phyloP scores from a whole-genome alignment of 2,797 vertebrate species.

The Oreortyx pictus region DNA sequence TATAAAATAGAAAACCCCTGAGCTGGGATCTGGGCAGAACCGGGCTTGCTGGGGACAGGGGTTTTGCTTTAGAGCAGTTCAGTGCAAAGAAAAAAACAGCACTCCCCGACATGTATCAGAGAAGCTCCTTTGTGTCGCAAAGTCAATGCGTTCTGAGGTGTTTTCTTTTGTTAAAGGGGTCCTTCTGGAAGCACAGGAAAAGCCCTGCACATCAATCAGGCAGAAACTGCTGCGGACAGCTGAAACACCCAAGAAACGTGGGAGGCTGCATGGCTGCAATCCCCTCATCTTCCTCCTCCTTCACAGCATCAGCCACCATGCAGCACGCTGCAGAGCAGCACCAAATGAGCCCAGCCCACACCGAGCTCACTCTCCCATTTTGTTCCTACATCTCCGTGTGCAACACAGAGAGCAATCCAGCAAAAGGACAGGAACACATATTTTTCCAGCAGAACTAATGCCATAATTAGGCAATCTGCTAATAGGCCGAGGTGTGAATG shows the following conservation, averaged over 20 bases:
- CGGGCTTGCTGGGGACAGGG: not conserved
- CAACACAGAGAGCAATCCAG: not conserved
- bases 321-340: not conserved
- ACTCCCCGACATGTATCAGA: not conserved
- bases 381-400: fast-evolving
- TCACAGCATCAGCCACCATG: not conserved
- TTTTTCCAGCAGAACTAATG: slow-evolving; percentile 16
- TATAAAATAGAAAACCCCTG: not conserved
- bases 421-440: not conserved
- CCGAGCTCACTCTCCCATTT: not conserved
- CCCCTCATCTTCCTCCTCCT: not conserved
- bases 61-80: not conserved
- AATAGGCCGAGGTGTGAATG: slow-evolving; percentile 4
- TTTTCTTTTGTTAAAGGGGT: not conserved
- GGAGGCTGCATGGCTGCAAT: not conserved
- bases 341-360: not conserved
- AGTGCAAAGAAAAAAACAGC: not conserved
- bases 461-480: slow-evolving; percentile 37
- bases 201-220: not conserved
- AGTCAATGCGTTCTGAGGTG: not conserved
- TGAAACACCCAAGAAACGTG: not conserved
- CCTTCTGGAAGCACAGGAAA: slow-evolving; percentile 22
- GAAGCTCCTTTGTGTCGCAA: not conserved
- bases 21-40: not conserved
- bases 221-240: not conserved